Conservation (phyloP, 2,113 vertebrate species). For the Silurus glanis region DNA sequence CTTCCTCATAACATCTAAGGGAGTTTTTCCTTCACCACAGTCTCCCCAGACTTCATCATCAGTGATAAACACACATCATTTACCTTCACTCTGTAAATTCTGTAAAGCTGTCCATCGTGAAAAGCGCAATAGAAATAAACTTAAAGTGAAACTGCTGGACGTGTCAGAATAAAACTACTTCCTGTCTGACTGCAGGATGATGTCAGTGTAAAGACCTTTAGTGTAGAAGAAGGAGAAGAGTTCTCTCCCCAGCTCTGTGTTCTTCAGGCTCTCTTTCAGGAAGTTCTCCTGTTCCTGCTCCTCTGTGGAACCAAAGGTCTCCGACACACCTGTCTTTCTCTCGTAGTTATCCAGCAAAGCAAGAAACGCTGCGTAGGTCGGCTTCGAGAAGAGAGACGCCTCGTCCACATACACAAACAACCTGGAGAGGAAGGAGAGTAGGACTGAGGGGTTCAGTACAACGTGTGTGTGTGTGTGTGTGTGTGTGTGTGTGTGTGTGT, state of each 20-base stretch:
- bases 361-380: slow-evolving; percentile 83
- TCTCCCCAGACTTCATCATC: no score
- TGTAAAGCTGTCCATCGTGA: no score
- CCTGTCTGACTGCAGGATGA: background rate
- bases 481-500: background rate
- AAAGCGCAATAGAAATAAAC: no score
- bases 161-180: background rate
- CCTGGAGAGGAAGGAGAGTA: slow-evolving; percentile 61
- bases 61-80: no score
- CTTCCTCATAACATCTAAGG: no score
- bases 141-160: no score
- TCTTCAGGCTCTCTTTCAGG: slow-evolving; percentile 78
- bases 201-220: slow-evolving; percentile 74
- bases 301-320: slow-evolving; percentile 77
- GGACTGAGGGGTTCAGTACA: background rate
- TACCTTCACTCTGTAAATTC: no score
- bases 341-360: slow-evolving; percentile 88
- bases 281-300: slow-evolving; percentile 83
- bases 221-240: slow-evolving; percentile 79
- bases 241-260: slow-evolving; percentile 79
- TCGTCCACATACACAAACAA: slow-evolving; percentile 83
- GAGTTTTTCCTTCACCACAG: no score
- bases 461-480: background rate
- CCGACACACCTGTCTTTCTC: slow-evolving; percentile 74
- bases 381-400: slow-evolving; percentile 80